Percentiles rank a stretch among this genome's conserved stretches.
Evolutionary conservation across 2,113 vertebrate genomes (phyloP).

Genomic region (Plotosus lineatus): DNA sequence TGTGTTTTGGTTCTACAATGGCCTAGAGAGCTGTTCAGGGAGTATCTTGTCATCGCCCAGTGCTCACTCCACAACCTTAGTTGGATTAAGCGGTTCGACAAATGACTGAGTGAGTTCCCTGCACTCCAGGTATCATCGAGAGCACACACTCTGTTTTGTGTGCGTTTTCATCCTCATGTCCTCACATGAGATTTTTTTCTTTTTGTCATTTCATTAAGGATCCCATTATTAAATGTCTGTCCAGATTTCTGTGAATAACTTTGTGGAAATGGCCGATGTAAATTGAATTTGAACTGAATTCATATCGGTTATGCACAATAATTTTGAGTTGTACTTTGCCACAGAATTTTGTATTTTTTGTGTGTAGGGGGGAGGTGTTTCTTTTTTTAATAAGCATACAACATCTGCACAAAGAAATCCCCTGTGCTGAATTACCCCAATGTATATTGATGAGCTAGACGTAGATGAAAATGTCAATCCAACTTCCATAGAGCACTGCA

Average conservation of each 20-base stretch:
- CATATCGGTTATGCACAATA: background rate
- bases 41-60: no score
- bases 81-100: no score
- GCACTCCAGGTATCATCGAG: background rate
- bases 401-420: constrained; percentile 4
- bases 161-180: background rate
- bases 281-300: no score
- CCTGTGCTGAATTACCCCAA: background rate
- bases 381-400: background rate
- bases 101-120: no score
- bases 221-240: background rate
- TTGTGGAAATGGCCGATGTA: background rate
- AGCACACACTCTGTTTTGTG: background rate
- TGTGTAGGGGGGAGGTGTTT: no score
- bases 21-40: no score
- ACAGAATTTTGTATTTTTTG: background rate
- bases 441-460: background rate
- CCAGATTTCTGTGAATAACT: background rate
- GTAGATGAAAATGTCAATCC: background rate
- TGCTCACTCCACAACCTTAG: no score
- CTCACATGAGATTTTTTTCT: background rate
- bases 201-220: background rate
- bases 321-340: background rate
- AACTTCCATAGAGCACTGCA: background rate
- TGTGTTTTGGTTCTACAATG: no score